Percentiles rank a stretch among this genome's conserved stretches.
Conservation (phyloP, 1,140 invertebrate species). For the Drosophila ananassae region DNA sequence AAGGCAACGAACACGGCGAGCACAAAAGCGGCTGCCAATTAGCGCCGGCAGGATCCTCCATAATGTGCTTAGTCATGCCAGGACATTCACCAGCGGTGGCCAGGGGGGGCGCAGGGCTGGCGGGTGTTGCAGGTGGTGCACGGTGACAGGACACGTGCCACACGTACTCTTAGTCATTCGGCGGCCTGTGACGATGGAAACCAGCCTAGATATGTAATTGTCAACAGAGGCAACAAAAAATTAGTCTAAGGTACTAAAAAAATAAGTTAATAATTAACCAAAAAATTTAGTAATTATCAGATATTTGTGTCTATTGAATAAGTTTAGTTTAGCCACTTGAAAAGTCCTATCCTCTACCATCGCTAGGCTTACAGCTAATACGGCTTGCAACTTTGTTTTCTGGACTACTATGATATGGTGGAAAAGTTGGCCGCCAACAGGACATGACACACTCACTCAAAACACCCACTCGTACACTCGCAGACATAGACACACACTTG, state of each 20-base stretch:
- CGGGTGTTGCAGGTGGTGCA: conserved; percentile 19
- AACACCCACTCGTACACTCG: conserved; percentile 9
- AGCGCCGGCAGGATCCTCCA: conserved; percentile 45
- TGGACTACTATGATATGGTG: conserved; percentile 44
- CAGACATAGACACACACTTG: conserved; percentile 40
- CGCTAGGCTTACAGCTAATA: conserved; percentile 14
- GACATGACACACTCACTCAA: conserved; percentile 51
- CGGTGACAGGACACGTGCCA: conserved; percentile 64
- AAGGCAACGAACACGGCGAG: conserved; percentile 46
- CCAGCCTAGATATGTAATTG: not conserved
- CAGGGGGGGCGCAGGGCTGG: not conserved
- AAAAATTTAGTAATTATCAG: not conserved
- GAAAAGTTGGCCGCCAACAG: conserved; percentile 68
- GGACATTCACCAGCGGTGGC: conserved; percentile 37
- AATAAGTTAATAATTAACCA: not conserved
- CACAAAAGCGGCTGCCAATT: conserved; percentile 73
- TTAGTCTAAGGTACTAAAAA: not conserved
- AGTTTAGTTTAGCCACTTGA: not conserved
- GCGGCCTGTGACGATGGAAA: conserved; percentile 5
- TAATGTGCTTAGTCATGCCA: conserved; percentile 74
- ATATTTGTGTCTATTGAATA: not conserved
- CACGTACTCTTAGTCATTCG: conserved; percentile 17
- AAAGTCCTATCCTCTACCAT: not conserved
- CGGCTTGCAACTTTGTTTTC: conserved; percentile 69
- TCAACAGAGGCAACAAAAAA: not conserved